Conservation (phyloP, 2,888 invertebrate species). For the Rutpela maculata region DNA sequence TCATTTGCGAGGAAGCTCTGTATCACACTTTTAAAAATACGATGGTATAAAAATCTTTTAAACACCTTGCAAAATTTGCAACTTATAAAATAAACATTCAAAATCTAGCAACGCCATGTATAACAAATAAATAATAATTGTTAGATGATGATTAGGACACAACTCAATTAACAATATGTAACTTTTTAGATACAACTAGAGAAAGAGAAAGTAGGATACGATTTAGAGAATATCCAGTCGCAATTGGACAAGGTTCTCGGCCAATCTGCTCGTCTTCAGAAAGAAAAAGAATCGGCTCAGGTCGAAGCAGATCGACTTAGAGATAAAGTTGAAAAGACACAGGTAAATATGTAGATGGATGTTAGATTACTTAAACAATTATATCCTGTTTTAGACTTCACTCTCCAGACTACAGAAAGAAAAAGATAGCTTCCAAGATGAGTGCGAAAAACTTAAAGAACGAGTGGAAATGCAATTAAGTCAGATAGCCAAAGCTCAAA, state of each 20-base stretch:
- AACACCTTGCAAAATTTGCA: no score
- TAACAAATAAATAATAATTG: no score
- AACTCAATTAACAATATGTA: neutral
- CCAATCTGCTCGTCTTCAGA: conserved; percentile 90
- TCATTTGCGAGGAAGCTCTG: no score
- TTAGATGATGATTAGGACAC: no score
- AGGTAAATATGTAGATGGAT: conserved; percentile 76
- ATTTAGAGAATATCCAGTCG: conserved; percentile 92
- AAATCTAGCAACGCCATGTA: no score
- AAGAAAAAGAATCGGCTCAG: conserved; percentile 91
- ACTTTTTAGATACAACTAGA: conserved; percentile 86
- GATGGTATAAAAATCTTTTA: no score
- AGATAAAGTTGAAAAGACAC: conserved; percentile 92
- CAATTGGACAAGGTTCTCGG: conserved; percentile 94
- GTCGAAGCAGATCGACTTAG: conserved; percentile 89
- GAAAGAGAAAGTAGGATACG: conserved; percentile 92
- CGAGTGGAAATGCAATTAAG: conserved; percentile 88
- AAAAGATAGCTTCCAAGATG: conserved; percentile 87
- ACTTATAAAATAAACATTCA: no score
- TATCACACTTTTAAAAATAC: no score
- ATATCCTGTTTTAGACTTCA: conserved; percentile 76
- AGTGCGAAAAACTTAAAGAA: conserved; percentile 88
- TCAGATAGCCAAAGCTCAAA: conserved; percentile 87
- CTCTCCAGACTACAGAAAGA: conserved; percentile 91
- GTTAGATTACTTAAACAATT: neutral